These are phyloP conservation scores for Macrosteles quadrilineatus DNA, from an alignment of 1,140 invertebrate species.

Conservation along the genomic window DNA sequence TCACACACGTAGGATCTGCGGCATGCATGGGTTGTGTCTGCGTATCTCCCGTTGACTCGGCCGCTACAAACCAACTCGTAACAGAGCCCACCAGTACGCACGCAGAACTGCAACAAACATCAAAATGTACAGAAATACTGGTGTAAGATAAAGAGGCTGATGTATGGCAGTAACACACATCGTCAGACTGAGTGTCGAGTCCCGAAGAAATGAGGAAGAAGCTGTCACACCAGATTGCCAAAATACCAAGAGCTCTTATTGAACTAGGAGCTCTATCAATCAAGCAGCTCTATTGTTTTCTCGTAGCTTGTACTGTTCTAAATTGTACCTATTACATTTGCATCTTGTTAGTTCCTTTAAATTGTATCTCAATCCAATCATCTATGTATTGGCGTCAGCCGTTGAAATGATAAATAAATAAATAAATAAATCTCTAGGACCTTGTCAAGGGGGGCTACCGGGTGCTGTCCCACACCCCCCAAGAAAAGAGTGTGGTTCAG, in stretches of 20 bases:
- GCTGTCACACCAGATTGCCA: not conserved
- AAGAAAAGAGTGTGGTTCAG: too few relatives aligned
- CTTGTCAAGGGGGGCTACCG: too few relatives aligned
- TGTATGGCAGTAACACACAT: not conserved
- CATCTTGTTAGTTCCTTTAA: too few relatives aligned
- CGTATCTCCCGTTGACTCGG: conserved; percentile 46
- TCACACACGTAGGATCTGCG: conserved; percentile 46
- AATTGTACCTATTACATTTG: too few relatives aligned
- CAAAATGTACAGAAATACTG: not conserved
- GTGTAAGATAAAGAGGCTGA: not conserved
- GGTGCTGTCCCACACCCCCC: too few relatives aligned
- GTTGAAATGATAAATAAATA: too few relatives aligned
- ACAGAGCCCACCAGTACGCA: conserved; percentile 41
- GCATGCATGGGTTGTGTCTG: conserved; percentile 47
- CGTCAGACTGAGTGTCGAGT: not conserved
- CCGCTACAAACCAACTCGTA: conserved; percentile 51
- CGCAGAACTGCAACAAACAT: conserved; percentile 41
- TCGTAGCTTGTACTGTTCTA: too few relatives aligned
- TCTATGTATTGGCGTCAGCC: too few relatives aligned
- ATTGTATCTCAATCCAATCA: too few relatives aligned
- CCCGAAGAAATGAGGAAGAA: not conserved
- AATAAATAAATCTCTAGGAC: too few relatives aligned
- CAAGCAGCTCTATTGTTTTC: too few relatives aligned
- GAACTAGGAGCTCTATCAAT: too few relatives aligned
- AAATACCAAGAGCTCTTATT: not conserved